These are phyloP conservation scores for Drosophila nr. fundita DNA, from an alignment of 2,888 invertebrate genomes.

Conservation along the genomic window DNA sequence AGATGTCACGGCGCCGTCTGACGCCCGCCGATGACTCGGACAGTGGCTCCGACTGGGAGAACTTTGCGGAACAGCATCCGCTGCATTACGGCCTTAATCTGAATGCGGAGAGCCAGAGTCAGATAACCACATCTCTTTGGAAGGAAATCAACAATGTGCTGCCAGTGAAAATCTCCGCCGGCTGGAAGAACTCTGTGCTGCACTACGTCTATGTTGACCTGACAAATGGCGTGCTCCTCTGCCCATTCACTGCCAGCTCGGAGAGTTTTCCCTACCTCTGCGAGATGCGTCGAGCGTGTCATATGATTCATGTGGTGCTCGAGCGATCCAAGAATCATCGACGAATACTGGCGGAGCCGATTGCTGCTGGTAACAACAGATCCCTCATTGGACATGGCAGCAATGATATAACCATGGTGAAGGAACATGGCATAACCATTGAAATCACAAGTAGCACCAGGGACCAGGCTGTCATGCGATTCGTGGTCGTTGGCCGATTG, in stretches of 20 bases:
- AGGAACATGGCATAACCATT: slow-evolving; percentile 93
- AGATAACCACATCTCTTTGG: slow-evolving; percentile 90
- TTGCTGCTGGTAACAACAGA: slow-evolving; percentile 4
- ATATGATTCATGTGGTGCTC: slow-evolving; percentile 90
- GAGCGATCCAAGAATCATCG: slow-evolving; percentile 83
- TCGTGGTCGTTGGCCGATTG: slow-evolving; percentile 87
- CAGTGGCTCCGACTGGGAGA: slow-evolving; percentile 90
- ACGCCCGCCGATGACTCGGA: slow-evolving; percentile 84
- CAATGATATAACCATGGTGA: slow-evolving; percentile 90
- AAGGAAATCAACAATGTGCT: slow-evolving; percentile 87
- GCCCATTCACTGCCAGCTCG: slow-evolving; percentile 76
- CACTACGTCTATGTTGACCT: slow-evolving; percentile 81
- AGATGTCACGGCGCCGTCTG: slow-evolving; percentile 73
- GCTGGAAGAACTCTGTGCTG: slow-evolving; percentile 80
- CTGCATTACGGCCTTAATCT: slow-evolving; percentile 73
- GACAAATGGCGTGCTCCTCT: slow-evolving; percentile 72
- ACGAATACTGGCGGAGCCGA: slow-evolving; percentile 44
- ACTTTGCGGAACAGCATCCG: slow-evolving; percentile 83
- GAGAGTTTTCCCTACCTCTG: slow-evolving; percentile 87
- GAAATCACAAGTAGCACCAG: slow-evolving; percentile 84
- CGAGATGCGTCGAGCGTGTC: slow-evolving; percentile 90
- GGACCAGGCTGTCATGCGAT: slow-evolving; percentile 44
- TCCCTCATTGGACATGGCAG: slow-evolving; percentile 26
- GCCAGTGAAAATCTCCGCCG: slow-evolving; percentile 82
- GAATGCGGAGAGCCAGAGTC: slow-evolving; percentile 83